phyloP scores from a whole-genome alignment of 2,113 vertebrate genomes.

The Abramis brama region DNA sequence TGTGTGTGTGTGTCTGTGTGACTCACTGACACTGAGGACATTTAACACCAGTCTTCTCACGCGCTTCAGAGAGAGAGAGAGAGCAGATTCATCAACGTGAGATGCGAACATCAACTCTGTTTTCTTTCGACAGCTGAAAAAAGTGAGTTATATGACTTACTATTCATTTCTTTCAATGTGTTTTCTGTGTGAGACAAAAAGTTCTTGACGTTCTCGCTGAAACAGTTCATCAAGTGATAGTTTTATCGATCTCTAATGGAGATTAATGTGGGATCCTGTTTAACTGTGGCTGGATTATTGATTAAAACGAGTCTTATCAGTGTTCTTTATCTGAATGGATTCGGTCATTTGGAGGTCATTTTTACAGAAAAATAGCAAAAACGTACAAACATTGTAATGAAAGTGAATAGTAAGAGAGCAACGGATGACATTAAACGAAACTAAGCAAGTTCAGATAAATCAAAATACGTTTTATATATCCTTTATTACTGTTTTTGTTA shows the following conservation, averaged over 20 bases:
- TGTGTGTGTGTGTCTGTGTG: conserved; percentile 1
- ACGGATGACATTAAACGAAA: background rate
- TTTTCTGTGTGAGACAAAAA: background rate
- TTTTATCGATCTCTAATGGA: background rate
- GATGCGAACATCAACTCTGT: background rate
- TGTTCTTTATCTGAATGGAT: background rate
- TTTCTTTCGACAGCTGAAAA: background rate
- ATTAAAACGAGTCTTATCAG: background rate
- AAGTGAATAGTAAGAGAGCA: background rate
- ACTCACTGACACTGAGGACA: background rate
- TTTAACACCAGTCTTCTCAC: background rate
- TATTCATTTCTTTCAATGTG: background rate
- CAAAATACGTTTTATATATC: background rate
- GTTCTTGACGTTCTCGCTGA: background rate
- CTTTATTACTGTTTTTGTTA: background rate
- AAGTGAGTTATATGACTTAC: background rate
- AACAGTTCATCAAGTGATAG: background rate
- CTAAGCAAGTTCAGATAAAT: background rate
- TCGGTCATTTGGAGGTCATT: background rate
- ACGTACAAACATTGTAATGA: background rate
- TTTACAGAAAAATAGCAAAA: background rate
- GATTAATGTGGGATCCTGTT: background rate
- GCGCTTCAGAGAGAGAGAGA: background rate
- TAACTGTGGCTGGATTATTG: background rate
- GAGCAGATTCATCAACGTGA: background rate